Evolutionary conservation across 2,113 vertebrate species (phyloP), one percentile per base, ranked within the genome.

Genomic region (Rhinopomastus cyanomelas): DNA sequence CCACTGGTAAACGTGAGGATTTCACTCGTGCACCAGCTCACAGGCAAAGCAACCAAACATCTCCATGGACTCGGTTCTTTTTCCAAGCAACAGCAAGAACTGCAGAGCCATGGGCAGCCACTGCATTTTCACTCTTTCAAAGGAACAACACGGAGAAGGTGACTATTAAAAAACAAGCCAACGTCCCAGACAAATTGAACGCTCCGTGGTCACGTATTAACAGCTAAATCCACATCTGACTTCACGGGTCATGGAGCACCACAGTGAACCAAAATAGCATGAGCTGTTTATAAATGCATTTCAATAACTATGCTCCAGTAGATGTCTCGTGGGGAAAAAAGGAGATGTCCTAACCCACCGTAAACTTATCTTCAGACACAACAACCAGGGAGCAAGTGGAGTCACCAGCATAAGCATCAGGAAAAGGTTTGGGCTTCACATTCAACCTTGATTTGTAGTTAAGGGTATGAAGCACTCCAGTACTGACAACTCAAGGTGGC

Each of bases 141-240:
- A 79, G 27, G 51, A 73, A 37, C 18, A 60, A 37, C 57, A 75
- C 0, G 0, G 66, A 76, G 37, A 81, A 46, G 51, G 81, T 29
- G 56, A 59, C 55, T 42, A 42, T 83, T 0, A 16, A 51, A 59
- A 27, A 37, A 71, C 11, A 21, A 29, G 52, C 48, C 26, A 4
- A 4, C 11, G 92, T 8, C 8, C 59, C 51, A 65, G 62, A 59
- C 85, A 86, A 90, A 91, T 37, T 32, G 78, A 86, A 88, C 65
- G 11, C 65, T 46, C 23, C 12, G 11, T 59, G 44, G 82, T 89
- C 92, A 93, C 5, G 16, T 72, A 86, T 91, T 84, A 90, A 85
- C 87, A 66, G 65, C 23, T 74, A 88, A 88, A 52, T 83, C 72
- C 76, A 91, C 44, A 71, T 37, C 80, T 74, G 64, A 88, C 36